These are phyloP conservation scores for Oryzias dopingdopingensis DNA, from an alignment of 2,797 vertebrate genomes.

Conservation along the genomic window DNA sequence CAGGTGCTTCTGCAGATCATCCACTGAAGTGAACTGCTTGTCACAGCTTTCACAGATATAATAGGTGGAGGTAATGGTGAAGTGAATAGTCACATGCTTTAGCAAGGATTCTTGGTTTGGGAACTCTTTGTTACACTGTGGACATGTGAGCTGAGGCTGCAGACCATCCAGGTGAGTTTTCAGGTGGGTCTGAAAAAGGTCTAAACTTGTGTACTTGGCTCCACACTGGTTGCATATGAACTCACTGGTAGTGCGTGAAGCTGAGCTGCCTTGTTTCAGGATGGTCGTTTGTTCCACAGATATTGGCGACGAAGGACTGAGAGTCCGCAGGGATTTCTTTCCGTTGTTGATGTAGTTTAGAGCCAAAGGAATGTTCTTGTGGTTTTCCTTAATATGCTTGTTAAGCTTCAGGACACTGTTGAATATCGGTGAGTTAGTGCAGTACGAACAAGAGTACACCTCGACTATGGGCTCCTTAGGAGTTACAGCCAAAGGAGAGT, in stretches of 20 bases:
- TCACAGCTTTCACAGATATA: slow-evolving; percentile 99
- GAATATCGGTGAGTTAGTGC: slow-evolving; percentile 99
- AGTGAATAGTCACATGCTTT: slow-evolving; percentile 96
- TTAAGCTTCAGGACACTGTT: slow-evolving; percentile 97
- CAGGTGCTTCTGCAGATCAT: slow-evolving; percentile 96
- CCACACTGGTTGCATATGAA: slow-evolving; percentile 99
- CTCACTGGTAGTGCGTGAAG: slow-evolving; percentile 85
- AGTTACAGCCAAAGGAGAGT: slow-evolving; percentile 91
- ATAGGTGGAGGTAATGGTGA: slow-evolving; percentile 95
- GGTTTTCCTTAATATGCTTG: slow-evolving; percentile 99
- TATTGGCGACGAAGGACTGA: slow-evolving; percentile 94
- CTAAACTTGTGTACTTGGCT: slow-evolving; percentile 93
- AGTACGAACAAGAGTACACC: slow-evolving; percentile 98
- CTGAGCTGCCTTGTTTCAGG: slow-evolving; percentile 87
- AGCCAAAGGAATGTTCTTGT: slow-evolving; percentile 98
- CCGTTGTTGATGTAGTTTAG: slow-evolving; percentile 98
- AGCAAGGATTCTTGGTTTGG: slow-evolving; percentile 95
- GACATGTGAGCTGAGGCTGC: slow-evolving; percentile 91
- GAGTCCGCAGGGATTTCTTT: slow-evolving; percentile 89
- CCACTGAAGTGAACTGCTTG: slow-evolving; percentile 96
- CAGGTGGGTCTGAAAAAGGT: slow-evolving; percentile 97
- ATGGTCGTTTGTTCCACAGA: slow-evolving; percentile 87
- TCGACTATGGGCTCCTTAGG: slow-evolving; percentile 97
- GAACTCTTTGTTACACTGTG: slow-evolving; percentile 98
- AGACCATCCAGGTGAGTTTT: slow-evolving; percentile 95